These are phyloP conservation scores for Ditylenchus dipsaci DNA, from an alignment of 1,140 invertebrate species.

Conservation along the genomic window DNA sequence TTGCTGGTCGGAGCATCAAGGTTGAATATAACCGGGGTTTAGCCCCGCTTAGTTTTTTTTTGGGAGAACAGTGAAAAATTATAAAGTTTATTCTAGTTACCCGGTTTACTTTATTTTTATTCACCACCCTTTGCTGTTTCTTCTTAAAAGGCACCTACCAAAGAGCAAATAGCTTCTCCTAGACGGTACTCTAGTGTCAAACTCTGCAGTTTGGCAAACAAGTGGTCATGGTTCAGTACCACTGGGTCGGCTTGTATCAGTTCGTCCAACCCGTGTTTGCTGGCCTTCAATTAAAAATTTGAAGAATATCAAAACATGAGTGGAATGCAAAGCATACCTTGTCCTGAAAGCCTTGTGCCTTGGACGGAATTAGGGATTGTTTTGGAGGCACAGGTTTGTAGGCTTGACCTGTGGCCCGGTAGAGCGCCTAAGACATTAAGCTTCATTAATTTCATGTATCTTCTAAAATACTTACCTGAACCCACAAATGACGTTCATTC, in stretches of 20 bases:
- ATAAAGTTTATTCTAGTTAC: no score
- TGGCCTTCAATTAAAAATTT: conserved; percentile 62
- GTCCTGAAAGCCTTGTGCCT: conserved; percentile 66
- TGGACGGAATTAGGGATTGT: conserved; percentile 59
- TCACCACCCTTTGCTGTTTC: no score
- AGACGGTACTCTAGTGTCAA: conserved; percentile 88
- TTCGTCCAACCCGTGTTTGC: conserved; percentile 98
- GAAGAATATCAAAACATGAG: background rate
- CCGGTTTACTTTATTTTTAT: no score
- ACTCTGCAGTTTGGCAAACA: conserved; percentile 86
- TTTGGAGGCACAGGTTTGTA: conserved; percentile 90
- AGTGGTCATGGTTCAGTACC: conserved; percentile 83
- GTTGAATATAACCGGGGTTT: no score
- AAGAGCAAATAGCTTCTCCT: conserved; percentile 90
- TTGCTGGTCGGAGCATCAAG: no score
- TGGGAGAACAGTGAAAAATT: background rate
- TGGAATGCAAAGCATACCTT: conserved; percentile 58
- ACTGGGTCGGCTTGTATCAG: conserved; percentile 91
- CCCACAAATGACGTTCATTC: conserved; percentile 95
- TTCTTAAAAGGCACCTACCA: conserved; percentile 68
- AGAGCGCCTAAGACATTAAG: conserved; percentile 70
- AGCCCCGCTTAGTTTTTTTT: no score
- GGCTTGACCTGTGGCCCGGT: conserved; percentile 94
- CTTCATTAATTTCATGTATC: background rate
- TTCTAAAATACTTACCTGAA: conserved; percentile 61